A percentile compares a stretch with the other conserved stretches of the same genome.
These are phyloP conservation scores for Engraulis encrasicolus DNA, from an alignment of 2,113 vertebrate species.

Conservation along the genomic window DNA sequence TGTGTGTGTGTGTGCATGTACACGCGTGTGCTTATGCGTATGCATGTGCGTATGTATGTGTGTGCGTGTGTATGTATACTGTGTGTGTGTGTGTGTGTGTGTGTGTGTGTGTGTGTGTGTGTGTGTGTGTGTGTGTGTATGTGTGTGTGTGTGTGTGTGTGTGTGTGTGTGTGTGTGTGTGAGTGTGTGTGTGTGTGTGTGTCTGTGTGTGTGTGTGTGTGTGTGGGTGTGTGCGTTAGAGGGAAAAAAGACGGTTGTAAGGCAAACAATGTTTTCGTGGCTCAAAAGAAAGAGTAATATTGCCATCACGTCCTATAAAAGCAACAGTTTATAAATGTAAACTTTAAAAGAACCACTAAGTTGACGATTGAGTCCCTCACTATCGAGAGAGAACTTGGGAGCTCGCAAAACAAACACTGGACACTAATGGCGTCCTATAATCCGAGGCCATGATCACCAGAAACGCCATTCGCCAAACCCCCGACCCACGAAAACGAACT, in stretches of 20 bases:
- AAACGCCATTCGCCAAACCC: background rate
- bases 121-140: background rate
- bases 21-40: background rate
- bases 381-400: background rate
- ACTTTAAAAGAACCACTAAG: conserved; percentile 16
- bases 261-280: conserved; percentile 58
- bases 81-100: no score
- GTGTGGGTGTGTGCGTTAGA: background rate
- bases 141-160: background rate
- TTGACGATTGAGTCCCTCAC: background rate
- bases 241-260: background rate
- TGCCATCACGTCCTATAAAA: background rate
- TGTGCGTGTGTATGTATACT: no score
- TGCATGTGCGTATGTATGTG: no score
- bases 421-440: background rate
- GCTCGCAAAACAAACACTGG: background rate
- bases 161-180: background rate
- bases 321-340: background rate
- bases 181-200: background rate
- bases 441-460: background rate
- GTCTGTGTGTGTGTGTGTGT: conserved; percentile 3
- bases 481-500: background rate
- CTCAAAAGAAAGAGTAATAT: background rate
- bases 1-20: background rate
- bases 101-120: background rate